These are phyloP conservation scores for Orthosia cruda DNA, from an alignment of 2,888 invertebrate species.

Conservation along the genomic window DNA sequence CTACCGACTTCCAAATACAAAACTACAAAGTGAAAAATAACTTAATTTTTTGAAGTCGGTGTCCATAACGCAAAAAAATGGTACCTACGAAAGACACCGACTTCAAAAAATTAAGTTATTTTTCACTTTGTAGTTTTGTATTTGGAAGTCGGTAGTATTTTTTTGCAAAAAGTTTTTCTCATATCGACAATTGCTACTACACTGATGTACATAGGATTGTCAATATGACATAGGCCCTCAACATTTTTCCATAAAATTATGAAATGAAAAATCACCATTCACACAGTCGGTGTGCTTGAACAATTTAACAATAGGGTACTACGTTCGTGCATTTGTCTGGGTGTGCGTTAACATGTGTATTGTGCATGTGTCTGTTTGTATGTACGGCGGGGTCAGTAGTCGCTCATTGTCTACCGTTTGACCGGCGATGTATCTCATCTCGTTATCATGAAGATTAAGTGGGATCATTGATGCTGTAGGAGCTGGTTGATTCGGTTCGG, in stretches of 20 bases:
- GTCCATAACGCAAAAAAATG: too few relatives aligned
- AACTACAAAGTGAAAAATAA: too few relatives aligned
- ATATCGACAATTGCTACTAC: not conserved
- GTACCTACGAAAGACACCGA: too few relatives aligned
- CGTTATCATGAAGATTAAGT: conserved; percentile 61
- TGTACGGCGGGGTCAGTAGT: conserved; percentile 65
- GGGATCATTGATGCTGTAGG: conserved; percentile 58
- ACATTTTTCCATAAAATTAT: conserved; percentile 9
- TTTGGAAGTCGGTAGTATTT: too few relatives aligned
- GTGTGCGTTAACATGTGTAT: conserved; percentile 16
- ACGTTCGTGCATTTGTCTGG: conserved; percentile 15
- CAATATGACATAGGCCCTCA: too few relatives aligned
- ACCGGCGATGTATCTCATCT: conserved; percentile 62
- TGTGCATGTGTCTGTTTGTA: conserved; percentile 9
- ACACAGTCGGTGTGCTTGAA: conserved; percentile 54
- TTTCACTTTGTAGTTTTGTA: too few relatives aligned
- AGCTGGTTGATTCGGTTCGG: conserved; percentile 22
- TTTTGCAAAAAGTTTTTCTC: too few relatives aligned
- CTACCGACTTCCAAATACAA: too few relatives aligned
- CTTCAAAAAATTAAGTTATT: too few relatives aligned
- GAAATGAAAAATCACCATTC: conserved; percentile 35
- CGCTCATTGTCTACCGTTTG: conserved; percentile 69
- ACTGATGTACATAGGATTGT: not conserved
- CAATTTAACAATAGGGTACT: conserved; percentile 70
- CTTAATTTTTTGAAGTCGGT: too few relatives aligned